Evolutionary conservation across 2,888 invertebrate genomes (phyloP).

Genomic region (Eristalis intricaria): DNA sequence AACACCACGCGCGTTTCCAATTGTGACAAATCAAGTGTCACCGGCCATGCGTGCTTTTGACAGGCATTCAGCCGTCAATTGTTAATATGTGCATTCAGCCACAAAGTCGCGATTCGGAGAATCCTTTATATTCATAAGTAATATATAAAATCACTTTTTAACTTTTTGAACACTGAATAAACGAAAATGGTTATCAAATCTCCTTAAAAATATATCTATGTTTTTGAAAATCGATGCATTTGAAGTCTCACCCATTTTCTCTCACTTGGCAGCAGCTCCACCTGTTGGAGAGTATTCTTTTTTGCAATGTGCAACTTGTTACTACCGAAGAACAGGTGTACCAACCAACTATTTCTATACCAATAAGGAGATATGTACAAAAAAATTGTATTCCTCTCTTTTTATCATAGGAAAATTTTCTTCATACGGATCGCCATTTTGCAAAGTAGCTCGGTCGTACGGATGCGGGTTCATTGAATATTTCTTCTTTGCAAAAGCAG

Average conservation of each 20-base stretch:
- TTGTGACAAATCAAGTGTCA: constrained; percentile 24
- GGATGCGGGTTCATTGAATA: constrained; percentile 73
- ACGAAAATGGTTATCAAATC: not conserved
- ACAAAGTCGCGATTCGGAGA: not conserved
- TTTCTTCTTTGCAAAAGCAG: constrained; percentile 64
- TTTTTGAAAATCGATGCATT: not conserved
- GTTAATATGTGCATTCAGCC: not conserved
- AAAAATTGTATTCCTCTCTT: constrained; percentile 61
- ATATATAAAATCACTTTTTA: too few species aligned
- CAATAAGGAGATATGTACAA: constrained; percentile 20
- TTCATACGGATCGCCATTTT: constrained; percentile 74
- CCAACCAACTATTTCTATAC: constrained; percentile 49
- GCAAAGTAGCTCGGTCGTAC: constrained; percentile 74
- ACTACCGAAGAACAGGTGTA: constrained; percentile 42
- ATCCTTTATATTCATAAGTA: not conserved
- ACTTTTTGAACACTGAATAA: too few species aligned
- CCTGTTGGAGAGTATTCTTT: constrained; percentile 7
- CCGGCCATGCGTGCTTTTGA: constrained; percentile 5
- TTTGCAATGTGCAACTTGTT: constrained; percentile 2
- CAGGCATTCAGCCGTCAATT: constrained; percentile 2
- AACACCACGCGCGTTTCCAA: constrained; percentile 31
- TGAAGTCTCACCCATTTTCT: not conserved
- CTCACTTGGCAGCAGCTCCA: not conserved
- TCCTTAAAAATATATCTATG: not conserved
- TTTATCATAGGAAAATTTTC: constrained; percentile 68